Conservation (phyloP, 2,888 invertebrate genomes). For the Gibbula magus region DNA sequence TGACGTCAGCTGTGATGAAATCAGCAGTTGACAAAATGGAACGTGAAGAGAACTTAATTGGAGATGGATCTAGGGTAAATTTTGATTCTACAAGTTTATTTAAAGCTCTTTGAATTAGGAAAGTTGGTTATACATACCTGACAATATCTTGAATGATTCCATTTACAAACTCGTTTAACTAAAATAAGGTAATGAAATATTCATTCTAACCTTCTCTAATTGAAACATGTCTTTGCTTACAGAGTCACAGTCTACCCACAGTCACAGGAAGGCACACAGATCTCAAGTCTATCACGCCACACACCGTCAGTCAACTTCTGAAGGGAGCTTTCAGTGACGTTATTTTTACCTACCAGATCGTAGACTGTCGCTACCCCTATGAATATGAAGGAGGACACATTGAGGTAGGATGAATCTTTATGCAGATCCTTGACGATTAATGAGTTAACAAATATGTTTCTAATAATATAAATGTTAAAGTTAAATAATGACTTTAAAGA, state of each 20-base stretch:
- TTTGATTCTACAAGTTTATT: too few relatives aligned
- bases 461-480: too few relatives aligned
- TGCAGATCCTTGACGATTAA: too few relatives aligned
- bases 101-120: too few relatives aligned
- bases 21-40: neutral
- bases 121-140: too few relatives aligned
- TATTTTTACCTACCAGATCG: slow-evolving; percentile 80
- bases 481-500: too few relatives aligned
- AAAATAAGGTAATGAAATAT: too few relatives aligned
- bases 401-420: slow-evolving; percentile 49
- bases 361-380: slow-evolving; percentile 97
- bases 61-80: neutral
- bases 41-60: neutral
- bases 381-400: slow-evolving; percentile 96
- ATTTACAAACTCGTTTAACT: too few relatives aligned
- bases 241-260: slow-evolving; percentile 10
- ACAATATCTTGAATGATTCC: too few relatives aligned
- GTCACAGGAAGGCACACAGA: slow-evolving; percentile 19
- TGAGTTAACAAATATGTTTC: too few relatives aligned
- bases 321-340: neutral
- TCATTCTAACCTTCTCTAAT: too few relatives aligned
- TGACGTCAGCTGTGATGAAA: neutral
- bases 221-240: neutral
- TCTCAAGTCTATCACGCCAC: slow-evolving; percentile 18
- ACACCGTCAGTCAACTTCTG: neutral